These are phyloP conservation scores for Sphyrna mokarran DNA, from an alignment of 2,113 vertebrate species.

Conservation along the genomic window DNA sequence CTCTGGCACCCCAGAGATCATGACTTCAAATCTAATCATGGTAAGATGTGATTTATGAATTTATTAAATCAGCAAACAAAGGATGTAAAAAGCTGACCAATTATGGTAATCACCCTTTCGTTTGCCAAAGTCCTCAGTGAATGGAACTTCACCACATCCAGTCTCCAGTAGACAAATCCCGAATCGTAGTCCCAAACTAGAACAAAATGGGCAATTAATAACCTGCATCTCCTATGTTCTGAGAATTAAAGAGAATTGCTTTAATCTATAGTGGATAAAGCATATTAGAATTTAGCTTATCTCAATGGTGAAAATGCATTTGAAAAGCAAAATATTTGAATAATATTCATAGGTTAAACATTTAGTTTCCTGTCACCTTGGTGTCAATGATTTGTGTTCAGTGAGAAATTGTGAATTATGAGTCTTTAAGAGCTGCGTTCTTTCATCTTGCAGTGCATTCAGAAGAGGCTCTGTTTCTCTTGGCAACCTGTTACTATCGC, in stretches of 20 bases:
- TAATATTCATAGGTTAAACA: background rate
- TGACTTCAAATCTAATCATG: background rate
- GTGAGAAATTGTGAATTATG: background rate
- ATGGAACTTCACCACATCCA: background rate
- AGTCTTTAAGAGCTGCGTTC: background rate
- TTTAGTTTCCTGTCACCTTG: background rate
- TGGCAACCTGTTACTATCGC: conserved; percentile 95
- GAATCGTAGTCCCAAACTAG: too few species aligned
- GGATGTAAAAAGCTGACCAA: background rate
- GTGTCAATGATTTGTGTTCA: background rate
- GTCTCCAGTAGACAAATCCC: background rate
- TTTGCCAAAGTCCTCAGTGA: background rate
- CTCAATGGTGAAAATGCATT: background rate
- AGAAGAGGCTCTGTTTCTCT: conserved; percentile 85
- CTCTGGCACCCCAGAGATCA: background rate
- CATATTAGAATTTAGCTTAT: background rate
- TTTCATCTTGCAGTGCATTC: conserved; percentile 63
- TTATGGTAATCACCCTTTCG: background rate
- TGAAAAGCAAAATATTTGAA: background rate
- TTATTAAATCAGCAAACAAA: background rate
- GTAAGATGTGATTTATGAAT: background rate
- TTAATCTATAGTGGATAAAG: background rate
- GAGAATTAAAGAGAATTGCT: background rate
- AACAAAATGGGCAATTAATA: background rate
- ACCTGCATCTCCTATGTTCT: background rate